phyloP scores from a whole-genome alignment of 2,888 invertebrate genomes.

The Odontothrips loti region DNA sequence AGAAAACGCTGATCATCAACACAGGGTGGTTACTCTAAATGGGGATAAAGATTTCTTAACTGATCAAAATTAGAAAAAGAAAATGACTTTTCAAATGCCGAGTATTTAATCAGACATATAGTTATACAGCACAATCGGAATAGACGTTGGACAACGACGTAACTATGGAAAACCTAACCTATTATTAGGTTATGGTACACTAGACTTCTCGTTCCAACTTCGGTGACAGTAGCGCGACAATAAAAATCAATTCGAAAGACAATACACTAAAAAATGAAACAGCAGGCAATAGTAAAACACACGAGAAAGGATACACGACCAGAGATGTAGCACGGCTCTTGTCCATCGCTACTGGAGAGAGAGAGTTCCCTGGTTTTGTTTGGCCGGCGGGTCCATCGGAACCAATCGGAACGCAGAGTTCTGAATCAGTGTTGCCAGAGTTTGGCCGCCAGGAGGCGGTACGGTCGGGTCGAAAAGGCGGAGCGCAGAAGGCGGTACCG shows the following conservation, averaged over 20 bases:
- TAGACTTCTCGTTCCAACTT: not conserved
- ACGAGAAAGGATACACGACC: not conserved
- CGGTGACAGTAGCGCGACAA: not conserved
- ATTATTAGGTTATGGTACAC: not conserved
- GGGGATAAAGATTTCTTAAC: not conserved
- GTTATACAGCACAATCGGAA: not conserved
- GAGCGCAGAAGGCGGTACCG: too few species aligned
- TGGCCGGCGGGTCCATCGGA: not conserved
- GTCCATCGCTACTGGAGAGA: not conserved
- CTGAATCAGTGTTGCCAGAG: not conserved
- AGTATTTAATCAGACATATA: not conserved
- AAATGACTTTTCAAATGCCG: not conserved
- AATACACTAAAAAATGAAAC: not conserved
- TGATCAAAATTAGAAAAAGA: not conserved
- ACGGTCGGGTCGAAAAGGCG: constrained; percentile 39
- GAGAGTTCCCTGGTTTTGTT: too few species aligned
- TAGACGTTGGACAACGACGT: not conserved
- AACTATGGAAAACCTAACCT: not conserved
- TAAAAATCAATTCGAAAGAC: not conserved
- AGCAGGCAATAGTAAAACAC: not conserved
- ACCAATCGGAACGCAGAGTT: not conserved
- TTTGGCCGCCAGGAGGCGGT: not conserved
- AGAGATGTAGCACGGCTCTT: not conserved
- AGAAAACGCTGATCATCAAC: not conserved
- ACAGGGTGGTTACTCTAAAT: not conserved